Evolutionary conservation across 2,888 invertebrate genomes (phyloP), one percentile per base, ranked within the genome.

Genomic region (Drosophila siamana): DNA sequence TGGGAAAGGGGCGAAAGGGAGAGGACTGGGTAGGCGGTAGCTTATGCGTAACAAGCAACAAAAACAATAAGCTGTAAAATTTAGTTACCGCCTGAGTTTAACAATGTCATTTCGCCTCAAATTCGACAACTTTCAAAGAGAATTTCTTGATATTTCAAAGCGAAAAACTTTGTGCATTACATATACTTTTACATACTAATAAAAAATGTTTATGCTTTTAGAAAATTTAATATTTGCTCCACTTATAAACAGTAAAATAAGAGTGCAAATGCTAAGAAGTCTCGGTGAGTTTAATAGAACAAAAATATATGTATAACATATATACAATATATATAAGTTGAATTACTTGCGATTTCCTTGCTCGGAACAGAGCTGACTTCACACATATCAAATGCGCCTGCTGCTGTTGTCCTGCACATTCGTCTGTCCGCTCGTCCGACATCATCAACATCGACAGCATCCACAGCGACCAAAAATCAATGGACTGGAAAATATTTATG

Each of bases 401-500:
- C 44, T 57, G 40, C 30, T 54, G 28, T 46, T 57, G 13, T 33
- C 4, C 38, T 11, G 40, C 19, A 40, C 47, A 11, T 9, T 4
- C 30, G 28, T 41, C 44, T 33, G 43, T 52, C 59, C 46, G 44
- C 50, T 60, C 47, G 61, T 54, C 69, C 67, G 63, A 76, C 83
- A 80, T 80, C 82, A 83, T 80, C 83, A 86, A 69, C 83, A 83
- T 73, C 74, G 78, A 70, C 68, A 74, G 67, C 60, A 75, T 60
- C 66, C 80, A 80, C 36, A 7, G 72, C 84, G 86, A 81, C 81
- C 81, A 69, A 84, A 86, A 86, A 85, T 85, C 84, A 85, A 85
- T 85, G 86, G 84, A 69, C 84, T 75, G 84, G 84, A 85, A 86
- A 85, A 85, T 85, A 85, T 85, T 85, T 85, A 86, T 86, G 84